Evolutionary conservation across 2,888 invertebrate genomes (phyloP), one percentile per base, ranked within the genome.

Genomic region (Dryococelus australis): DNA sequence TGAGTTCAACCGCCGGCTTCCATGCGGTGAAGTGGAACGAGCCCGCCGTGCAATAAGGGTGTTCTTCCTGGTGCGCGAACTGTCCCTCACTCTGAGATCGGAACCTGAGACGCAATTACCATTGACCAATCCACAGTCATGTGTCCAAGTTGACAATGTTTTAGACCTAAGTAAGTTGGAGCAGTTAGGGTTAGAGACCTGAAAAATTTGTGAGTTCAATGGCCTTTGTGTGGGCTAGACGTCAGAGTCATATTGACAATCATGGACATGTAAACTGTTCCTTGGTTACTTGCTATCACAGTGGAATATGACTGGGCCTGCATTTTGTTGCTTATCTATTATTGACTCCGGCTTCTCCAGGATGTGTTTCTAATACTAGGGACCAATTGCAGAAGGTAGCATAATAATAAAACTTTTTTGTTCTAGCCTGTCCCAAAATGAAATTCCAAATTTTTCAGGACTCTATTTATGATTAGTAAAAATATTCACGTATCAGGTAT

Each of bases 21-120:
- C 99, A 0, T 99, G 99, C 92, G 99, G 99, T 88, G 99, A 99
- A 94, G 98, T 97, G 91, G 98, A 97, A 92, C 94, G 97, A 91
- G 97, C 97, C 3, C 94, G 97, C 47, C 94, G 97, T 86, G 98
- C 98, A 0, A 99, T 99, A 89, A 94, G 99, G 87, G 97, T 98
- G 0, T 99, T 98, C 92, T 98, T 99, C 92, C 93, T 98, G 85
- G 94, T 99, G 87, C 94, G 98, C 80, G 96, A 96, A 91, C 93
- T 98, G 87, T 97, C 97, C 87, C 93, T 98, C 90, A 95, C 95
- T 85, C 93, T 99, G 88, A 79, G 85, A 47, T 96, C 96, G 86
- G 98, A 98, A 91, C 92, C 94, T 13, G 99, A 99, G 92, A 95
- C 95, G 0, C 96, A 98, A 91, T 93, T 99, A 90, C 99, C 99